These are phyloP conservation scores for Malacoraja senta DNA, from an alignment of 2,797 vertebrate species.

Conservation along the genomic window DNA sequence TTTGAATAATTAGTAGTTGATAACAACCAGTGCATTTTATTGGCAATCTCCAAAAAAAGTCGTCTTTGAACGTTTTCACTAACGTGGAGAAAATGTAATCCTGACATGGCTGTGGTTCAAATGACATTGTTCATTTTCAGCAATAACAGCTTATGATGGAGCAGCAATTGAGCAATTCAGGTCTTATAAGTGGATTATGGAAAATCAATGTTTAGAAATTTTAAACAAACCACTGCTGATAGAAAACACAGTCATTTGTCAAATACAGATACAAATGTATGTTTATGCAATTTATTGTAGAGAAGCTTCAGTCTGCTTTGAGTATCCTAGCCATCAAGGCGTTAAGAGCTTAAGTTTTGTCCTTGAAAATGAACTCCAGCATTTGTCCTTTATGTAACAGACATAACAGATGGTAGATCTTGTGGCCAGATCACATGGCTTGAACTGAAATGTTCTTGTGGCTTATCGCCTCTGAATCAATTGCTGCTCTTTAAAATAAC, in stretches of 20 bases:
- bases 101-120: neutral
- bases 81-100: neutral
- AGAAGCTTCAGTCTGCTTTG: neutral
- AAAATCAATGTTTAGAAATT: neutral
- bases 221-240: neutral
- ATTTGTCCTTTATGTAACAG: neutral
- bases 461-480: neutral
- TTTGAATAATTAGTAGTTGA: neutral
- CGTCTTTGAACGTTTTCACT: neutral
- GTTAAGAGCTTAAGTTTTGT: neutral
- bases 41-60: neutral
- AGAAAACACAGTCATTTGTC: neutral
- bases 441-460: neutral
- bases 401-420: constrained; percentile 18
- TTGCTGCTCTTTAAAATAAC: constrained; percentile 9
- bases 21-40: neutral
- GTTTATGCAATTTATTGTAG: neutral
- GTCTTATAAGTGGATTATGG: neutral
- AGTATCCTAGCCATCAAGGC: neutral
- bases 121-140: neutral
- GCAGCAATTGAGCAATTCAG: neutral
- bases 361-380: neutral
- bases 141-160: neutral
- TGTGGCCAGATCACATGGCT: constrained; percentile 14
- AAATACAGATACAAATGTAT: neutral